These are phyloP conservation scores for Porphyrio hochstetteri DNA, from an alignment of 2,113 vertebrate species.

Conservation along the genomic window DNA sequence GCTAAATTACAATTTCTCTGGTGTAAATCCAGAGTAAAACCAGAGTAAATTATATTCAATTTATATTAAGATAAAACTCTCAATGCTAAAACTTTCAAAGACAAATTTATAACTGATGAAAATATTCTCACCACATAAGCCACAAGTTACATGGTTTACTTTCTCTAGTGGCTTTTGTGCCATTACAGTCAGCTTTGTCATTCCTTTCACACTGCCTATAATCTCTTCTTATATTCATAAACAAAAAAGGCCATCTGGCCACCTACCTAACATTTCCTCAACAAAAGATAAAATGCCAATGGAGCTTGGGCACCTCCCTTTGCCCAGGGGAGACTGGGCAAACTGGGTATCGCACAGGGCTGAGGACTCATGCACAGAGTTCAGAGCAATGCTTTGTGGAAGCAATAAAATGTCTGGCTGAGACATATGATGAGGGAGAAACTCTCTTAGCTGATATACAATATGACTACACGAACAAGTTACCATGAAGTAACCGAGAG, in stretches of 20 bases:
- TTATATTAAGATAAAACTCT: background rate
- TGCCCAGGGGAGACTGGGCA: background rate
- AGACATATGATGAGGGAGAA: background rate
- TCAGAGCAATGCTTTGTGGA: background rate
- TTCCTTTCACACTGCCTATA: background rate
- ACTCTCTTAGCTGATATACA: background rate
- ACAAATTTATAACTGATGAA: background rate
- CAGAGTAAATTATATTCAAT: background rate
- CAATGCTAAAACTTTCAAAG: background rate
- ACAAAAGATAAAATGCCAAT: background rate
- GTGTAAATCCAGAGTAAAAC: background rate
- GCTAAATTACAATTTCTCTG: background rate
- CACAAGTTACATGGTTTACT: slow-evolving; percentile 18
- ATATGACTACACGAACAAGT: background rate
- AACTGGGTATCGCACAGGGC: background rate
- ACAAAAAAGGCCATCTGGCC: background rate
- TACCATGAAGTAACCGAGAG: background rate
- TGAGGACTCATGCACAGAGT: background rate
- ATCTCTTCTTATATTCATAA: background rate
- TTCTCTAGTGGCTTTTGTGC: slow-evolving; percentile 19
- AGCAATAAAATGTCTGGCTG: background rate
- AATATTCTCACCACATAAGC: slow-evolving; percentile 41
- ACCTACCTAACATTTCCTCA: background rate
- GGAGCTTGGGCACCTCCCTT: background rate
- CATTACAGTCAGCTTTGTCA: slow-evolving; percentile 12